Evolutionary conservation across 2,113 vertebrate genomes (phyloP), one percentile per base, ranked within the genome.

Genomic region (Nesoenas mayeri): DNA sequence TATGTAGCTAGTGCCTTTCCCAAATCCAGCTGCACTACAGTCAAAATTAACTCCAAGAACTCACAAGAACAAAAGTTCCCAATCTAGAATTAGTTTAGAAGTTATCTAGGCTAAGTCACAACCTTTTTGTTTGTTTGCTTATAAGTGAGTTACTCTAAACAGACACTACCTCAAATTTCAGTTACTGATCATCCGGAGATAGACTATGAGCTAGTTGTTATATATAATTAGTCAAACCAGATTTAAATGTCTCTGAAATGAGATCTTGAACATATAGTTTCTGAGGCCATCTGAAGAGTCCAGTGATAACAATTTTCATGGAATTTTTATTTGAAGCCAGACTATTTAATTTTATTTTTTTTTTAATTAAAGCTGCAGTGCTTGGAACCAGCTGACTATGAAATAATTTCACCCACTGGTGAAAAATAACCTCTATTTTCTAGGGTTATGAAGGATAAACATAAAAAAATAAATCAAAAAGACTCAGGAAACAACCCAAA

Each of bases 1-100:
- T 57, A 14, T 0, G 0, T 5, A 81, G 40, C 13, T 32, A 50
- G 26, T 4, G 11, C 6, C 4, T 75, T 36, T 87, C 20, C 10
- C 28, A 57, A 67, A 56, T 3, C 2, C 20, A 48, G 10, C 6
- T 73, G 18, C 40, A 56, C 26, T 2, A 91, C 0, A 3, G 64
- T 38, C 28, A 40, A 61, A 93, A 67, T 44, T 44, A 6, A 2
- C 29, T 58, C 15, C 17, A 89, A 70, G 19, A 38, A 62, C 32
- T 69, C 8, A 20, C 15, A 58, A 61, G 40, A 66, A 3, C 12
- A 88, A 88, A 82, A 64, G 24, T 18, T 54, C 26, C 2, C 16
- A 36, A 69, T 34, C 18, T 20, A 64, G 12, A 58, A 67, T 56
- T 9, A 32, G 5, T 64, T 93, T 64, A 28, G 10, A 47, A 54